Evolutionary conservation across 2,113 vertebrate species (phyloP), one percentile per base, ranked within the genome.

Genomic region (Zootoca vivipara): DNA sequence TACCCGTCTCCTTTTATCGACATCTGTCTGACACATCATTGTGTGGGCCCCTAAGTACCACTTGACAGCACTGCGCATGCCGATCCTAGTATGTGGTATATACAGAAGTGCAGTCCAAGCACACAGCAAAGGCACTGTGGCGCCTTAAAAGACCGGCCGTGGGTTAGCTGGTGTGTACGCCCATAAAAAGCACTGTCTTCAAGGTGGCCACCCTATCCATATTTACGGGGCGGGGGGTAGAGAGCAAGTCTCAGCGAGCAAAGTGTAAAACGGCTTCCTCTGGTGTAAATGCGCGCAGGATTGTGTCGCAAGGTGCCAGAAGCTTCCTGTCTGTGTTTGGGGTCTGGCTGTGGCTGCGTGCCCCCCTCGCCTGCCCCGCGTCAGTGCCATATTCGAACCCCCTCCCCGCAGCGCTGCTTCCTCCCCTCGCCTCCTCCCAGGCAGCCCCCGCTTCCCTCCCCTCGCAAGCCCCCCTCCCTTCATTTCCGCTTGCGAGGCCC

Each of bases 401-500:
- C 46, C 46, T 52, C 46, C 46, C 46, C 46, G 46, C 46, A 9
- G 46, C 46, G 40, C 35, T 33, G 65, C 72, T 33, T 62, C 40
- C n/a, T 16, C 46, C 24, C 46, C 42, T 1, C 35, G 16, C 16
- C 77, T 26, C 16, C 42, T 13, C 28, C 67, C 52, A 10, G 56
- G 40, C 46, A 26, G 7, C 42, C 1, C 15, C 42, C 82, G 26
- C 12, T 2, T 3, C 3, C 1, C 62, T 74, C 40, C 62, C 18
- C 33, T 35, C 0, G n/a, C 12, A 28, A 30, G n/a, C 46, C 6
- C 40, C 52, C 56, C 38, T 16, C 74, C 62, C 26, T 15, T 16
- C 62, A 64, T 79, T 74, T 85, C 86, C 82, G 77, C 82, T 80
- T 82, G 69, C 77, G 77, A 40, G 67, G 58, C 73, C 62, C 64